Evolutionary conservation across 2,888 invertebrate species (phyloP).

Genomic region (Oscheius sp.): DNA sequence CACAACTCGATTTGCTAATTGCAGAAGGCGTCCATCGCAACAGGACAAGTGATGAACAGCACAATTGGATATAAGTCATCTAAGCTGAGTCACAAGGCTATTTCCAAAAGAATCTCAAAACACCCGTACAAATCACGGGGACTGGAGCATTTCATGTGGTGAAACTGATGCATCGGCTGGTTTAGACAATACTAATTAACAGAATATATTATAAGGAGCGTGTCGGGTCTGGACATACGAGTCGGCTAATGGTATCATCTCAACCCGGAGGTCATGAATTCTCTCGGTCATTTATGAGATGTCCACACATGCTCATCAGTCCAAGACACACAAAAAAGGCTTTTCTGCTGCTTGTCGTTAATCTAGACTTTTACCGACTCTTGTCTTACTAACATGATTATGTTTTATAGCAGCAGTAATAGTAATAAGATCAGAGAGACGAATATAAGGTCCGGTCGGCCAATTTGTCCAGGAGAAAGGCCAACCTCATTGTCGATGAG

Average conservation of each 20-base stretch:
- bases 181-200: constrained; percentile 36
- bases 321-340: too few species aligned
- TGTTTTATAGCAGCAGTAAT: background rate
- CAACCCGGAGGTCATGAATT: constrained; percentile 33
- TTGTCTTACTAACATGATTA: too few species aligned
- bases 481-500: constrained; percentile 36
- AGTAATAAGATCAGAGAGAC: background rate
- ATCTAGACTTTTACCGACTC: too few species aligned
- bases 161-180: constrained; percentile 25
- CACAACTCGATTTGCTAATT: constrained; percentile 38
- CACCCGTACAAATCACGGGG: too few species aligned
- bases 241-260: constrained; percentile 35
- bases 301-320: too few species aligned
- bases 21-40: constrained; percentile 27
- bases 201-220: constrained; percentile 34
- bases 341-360: too few species aligned
- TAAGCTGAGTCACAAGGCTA: too few species aligned
- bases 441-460: constrained; percentile 1
- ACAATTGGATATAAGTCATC: too few species aligned
- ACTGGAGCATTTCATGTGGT: background rate
- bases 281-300: background rate
- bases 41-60: constrained; percentile 25
- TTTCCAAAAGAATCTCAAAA: too few species aligned
- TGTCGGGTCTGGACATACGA: constrained; percentile 32
- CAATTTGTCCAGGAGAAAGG: constrained; percentile 22